Percentiles rank a stretch among this genome's conserved stretches.
Conservation (phyloP, 1,140 invertebrate species). For the Scaptomyza graminum region DNA sequence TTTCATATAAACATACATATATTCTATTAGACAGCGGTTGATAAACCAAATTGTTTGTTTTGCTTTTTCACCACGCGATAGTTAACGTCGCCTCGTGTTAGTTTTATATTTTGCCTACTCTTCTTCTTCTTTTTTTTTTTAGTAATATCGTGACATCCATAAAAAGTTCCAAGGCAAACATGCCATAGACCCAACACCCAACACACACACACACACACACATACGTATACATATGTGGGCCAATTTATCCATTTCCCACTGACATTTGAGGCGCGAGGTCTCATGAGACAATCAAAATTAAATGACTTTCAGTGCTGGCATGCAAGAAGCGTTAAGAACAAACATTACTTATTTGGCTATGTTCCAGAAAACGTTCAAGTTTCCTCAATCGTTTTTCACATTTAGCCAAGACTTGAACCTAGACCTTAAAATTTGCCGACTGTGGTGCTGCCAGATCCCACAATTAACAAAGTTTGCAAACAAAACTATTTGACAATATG, state of each 20-base stretch:
- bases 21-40: constrained; percentile 35
- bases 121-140: constrained; percentile 2
- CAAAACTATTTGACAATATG: neutral
- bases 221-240: constrained; percentile 18
- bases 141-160: constrained; percentile 35
- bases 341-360: neutral
- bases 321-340: constrained; percentile 19
- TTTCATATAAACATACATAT: constrained; percentile 10
- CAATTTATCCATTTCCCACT: constrained; percentile 26
- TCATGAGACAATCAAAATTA: constrained; percentile 47
- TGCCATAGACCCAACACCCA: constrained; percentile 13
- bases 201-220: constrained; percentile 5
- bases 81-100: constrained; percentile 31
- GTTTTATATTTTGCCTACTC: neutral
- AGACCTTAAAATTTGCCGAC: neutral
- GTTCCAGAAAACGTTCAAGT: neutral
- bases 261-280: constrained; percentile 30
- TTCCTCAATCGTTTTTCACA: neutral
- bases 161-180: constrained; percentile 34
- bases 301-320: constrained; percentile 31
- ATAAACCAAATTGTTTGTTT: constrained; percentile 55
- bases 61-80: constrained; percentile 38
- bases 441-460: neutral
- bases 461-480: neutral
- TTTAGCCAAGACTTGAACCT: neutral